A percentile compares a stretch with the other conserved stretches of the same genome.
These are phyloP conservation scores for Merluccius polli DNA, from an alignment of 2,797 vertebrate species.

Conservation along the genomic window DNA sequence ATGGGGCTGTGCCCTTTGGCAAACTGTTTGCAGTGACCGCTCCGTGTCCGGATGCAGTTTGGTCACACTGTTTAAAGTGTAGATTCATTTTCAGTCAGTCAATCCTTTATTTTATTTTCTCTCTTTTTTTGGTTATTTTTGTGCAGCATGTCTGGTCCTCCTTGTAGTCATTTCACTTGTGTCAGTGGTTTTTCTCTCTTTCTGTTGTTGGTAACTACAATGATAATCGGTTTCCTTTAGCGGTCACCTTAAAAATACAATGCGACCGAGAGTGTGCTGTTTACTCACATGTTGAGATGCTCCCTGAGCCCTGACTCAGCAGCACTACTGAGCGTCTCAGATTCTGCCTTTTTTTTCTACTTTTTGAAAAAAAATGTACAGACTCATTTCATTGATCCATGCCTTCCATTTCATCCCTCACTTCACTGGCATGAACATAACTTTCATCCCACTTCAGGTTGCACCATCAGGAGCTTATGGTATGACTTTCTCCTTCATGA, in stretches of 20 bases:
- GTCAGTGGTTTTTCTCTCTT: constrained; percentile 58
- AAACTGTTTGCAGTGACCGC: constrained; percentile 41
- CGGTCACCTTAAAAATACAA: neutral
- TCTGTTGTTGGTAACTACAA: constrained; percentile 55
- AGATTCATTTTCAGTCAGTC: constrained; percentile 27
- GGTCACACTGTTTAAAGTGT: constrained; percentile 21
- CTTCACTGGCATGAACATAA: constrained; percentile 38
- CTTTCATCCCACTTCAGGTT: constrained; percentile 22
- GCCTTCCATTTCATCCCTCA: constrained; percentile 28
- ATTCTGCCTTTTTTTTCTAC: neutral
- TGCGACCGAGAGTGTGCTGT: neutral
- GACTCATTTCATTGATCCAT: neutral
- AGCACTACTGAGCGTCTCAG: neutral
- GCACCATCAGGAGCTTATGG: constrained; percentile 23
- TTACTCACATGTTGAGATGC: neutral
- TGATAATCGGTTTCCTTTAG: constrained; percentile 38
- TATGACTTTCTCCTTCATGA: constrained; percentile 9
- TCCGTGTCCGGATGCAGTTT: constrained; percentile 27
- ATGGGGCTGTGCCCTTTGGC: constrained; percentile 13
- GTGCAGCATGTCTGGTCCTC: constrained; percentile 58
- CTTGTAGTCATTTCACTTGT: constrained; percentile 59
- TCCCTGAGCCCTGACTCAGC: neutral
- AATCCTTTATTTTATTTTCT: constrained; percentile 37
- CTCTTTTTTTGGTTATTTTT: constrained; percentile 25
- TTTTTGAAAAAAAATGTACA: neutral